These are phyloP conservation scores for Malurus leucopterus DNA, from an alignment of 2,797 vertebrate genomes.

Conservation along the genomic window DNA sequence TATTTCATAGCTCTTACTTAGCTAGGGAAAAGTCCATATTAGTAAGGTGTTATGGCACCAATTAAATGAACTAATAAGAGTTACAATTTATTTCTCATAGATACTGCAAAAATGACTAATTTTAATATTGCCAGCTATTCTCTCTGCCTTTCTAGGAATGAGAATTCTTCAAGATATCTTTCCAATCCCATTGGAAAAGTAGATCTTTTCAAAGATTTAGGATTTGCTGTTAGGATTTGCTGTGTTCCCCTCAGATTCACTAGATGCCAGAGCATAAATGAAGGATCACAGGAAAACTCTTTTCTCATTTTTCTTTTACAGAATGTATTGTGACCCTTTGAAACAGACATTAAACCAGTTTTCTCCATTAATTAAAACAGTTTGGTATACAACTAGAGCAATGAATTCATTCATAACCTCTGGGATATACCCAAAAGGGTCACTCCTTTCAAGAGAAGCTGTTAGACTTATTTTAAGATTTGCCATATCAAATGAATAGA, in stretches of 20 bases:
- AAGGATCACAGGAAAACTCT: neutral
- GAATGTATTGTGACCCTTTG: neutral
- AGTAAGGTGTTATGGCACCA: neutral
- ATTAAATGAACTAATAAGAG: neutral
- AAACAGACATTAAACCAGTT: neutral
- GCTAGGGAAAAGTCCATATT: neutral
- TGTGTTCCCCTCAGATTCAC: neutral
- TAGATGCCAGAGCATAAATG: neutral
- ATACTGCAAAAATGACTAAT: neutral
- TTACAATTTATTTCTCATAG: neutral
- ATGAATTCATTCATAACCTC: neutral
- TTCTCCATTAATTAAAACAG: neutral
- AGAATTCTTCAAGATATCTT: neutral
- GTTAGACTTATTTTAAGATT: neutral
- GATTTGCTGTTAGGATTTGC: neutral
- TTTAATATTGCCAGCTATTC: neutral
- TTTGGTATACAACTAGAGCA: neutral
- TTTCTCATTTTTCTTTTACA: neutral
- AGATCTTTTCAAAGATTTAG: neutral
- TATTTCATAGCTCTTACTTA: neutral
- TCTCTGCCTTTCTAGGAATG: neutral
- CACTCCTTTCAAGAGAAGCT: rapidly evolving
- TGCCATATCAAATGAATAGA: neutral
- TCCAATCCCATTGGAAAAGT: neutral
- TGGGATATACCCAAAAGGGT: neutral